phyloP scores from a whole-genome alignment of 2,797 vertebrate genomes.

The Eidolon dupreanum region DNA sequence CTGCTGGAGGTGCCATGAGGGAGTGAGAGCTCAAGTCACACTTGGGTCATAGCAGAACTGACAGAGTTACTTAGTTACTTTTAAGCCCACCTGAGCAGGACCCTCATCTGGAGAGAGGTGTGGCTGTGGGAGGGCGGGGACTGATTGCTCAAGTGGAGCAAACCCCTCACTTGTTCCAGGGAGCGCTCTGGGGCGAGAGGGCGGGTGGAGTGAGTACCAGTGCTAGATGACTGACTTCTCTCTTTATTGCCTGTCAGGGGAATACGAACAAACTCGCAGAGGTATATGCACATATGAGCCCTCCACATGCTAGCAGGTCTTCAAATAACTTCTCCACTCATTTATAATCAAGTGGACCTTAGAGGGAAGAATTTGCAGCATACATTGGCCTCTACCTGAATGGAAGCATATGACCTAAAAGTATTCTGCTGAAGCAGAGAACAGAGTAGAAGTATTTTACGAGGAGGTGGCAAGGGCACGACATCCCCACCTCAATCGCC shows the following conservation, averaged over 20 bases:
- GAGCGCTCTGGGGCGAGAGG: background rate
- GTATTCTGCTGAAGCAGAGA: background rate
- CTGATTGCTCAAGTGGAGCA: too few relatives aligned
- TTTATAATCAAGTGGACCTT: background rate
- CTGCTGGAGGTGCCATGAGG: background rate
- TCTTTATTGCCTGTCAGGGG: background rate
- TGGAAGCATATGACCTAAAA: background rate
- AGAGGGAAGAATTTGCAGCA: background rate
- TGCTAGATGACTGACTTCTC: accelerated
- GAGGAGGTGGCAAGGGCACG: background rate
- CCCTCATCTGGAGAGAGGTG: background rate
- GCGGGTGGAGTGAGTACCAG: accelerated
- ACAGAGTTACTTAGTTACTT: background rate
- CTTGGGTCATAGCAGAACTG: background rate
- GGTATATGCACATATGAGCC: accelerated
- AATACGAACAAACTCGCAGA: accelerated
- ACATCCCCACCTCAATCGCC: background rate
- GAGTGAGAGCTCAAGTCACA: too few relatives aligned
- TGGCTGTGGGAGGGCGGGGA: background rate
- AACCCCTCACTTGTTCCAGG: background rate
- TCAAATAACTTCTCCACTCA: background rate
- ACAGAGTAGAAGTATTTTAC: background rate
- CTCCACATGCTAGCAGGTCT: background rate
- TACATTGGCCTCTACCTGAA: background rate
- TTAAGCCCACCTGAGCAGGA: background rate